phyloP scores from a whole-genome alignment of 2,113 vertebrate species.

The Lampris incognitus region DNA sequence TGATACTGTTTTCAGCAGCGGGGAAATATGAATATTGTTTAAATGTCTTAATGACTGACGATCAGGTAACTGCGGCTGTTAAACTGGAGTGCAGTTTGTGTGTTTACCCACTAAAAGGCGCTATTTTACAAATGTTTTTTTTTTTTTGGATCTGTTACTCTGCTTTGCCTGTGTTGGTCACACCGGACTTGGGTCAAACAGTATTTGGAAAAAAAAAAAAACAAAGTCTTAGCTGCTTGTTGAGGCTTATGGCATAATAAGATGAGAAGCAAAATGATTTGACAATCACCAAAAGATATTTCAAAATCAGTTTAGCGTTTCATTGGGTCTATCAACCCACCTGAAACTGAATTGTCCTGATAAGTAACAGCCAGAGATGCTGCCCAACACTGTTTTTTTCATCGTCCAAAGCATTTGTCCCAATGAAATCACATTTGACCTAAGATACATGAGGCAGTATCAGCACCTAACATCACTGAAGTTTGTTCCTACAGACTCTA shows the following conservation, averaged over 20 bases:
- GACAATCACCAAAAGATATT: neutral
- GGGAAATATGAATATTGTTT: neutral
- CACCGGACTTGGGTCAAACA: neutral
- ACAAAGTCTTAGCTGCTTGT: too few relatives aligned
- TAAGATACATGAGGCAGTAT: too few relatives aligned
- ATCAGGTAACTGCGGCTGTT: neutral
- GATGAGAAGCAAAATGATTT: too few relatives aligned
- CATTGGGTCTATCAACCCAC: too few relatives aligned
- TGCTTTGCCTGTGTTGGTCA: neutral
- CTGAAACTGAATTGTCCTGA: too few relatives aligned
- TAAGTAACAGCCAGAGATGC: too few relatives aligned
- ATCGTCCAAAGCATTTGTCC: too few relatives aligned
- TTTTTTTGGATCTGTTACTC: neutral
- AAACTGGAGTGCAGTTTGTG: slow-evolving; percentile 27
- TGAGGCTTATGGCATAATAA: too few relatives aligned
- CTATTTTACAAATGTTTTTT: slow-evolving; percentile 12
- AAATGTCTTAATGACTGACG: neutral
- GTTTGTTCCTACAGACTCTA: too few relatives aligned
- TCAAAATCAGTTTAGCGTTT: neutral
- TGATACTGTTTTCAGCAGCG: neutral
- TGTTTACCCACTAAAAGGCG: slow-evolving; percentile 51
- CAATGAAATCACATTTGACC: too few relatives aligned
- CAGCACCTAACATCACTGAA: too few relatives aligned
- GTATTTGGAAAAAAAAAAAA: neutral
- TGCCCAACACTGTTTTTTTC: too few relatives aligned